phyloP scores from a whole-genome alignment of 30 jellyfish, hydroid and myxozoan species.

The Aurelia aurita complex sp. Pacific region DNA sequence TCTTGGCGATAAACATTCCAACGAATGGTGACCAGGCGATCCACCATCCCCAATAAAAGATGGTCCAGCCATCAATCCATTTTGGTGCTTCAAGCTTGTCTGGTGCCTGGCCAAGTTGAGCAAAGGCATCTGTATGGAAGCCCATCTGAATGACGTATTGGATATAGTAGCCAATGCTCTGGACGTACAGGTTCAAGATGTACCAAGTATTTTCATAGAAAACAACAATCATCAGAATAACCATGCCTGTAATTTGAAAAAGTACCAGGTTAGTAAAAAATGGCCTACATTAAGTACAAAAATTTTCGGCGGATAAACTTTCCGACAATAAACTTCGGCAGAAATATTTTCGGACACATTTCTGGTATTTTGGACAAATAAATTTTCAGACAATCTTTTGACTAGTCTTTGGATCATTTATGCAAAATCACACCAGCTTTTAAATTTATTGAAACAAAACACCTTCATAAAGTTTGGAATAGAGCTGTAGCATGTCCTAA shows the following conservation, averaged over 20 bases:
- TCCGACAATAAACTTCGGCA: too few relatives aligned
- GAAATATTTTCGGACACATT: too few relatives aligned
- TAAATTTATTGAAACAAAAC: too few relatives aligned
- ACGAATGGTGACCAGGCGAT: slow-evolving; percentile 97
- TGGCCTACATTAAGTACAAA: too few relatives aligned
- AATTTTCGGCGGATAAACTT: too few relatives aligned
- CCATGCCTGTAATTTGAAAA: slow-evolving; percentile 52
- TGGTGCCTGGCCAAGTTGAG: slow-evolving; percentile 87
- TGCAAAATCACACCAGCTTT: too few relatives aligned
- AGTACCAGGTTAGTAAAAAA: not conserved
- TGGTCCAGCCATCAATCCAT: slow-evolving; percentile 96
- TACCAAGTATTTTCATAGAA: slow-evolving; percentile 81
- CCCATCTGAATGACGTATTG: slow-evolving; percentile 92
- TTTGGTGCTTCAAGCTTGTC: slow-evolving; percentile 77
- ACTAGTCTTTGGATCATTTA: too few relatives aligned
- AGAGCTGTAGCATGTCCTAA: too few relatives aligned
- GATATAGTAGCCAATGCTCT: slow-evolving; percentile 85
- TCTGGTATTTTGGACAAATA: too few relatives aligned
- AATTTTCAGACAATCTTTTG: too few relatives aligned
- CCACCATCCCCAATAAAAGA: slow-evolving; percentile 99
- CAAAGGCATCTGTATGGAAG: slow-evolving; percentile 96
- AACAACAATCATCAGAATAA: slow-evolving; percentile 67
- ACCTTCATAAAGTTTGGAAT: too few relatives aligned
- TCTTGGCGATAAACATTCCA: slow-evolving; percentile 96
- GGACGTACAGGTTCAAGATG: slow-evolving; percentile 85